Base-by-base conservation (phyloP, 2,797 vertebrate genomes). In the Pantherophis alleghaniensis region DNA sequence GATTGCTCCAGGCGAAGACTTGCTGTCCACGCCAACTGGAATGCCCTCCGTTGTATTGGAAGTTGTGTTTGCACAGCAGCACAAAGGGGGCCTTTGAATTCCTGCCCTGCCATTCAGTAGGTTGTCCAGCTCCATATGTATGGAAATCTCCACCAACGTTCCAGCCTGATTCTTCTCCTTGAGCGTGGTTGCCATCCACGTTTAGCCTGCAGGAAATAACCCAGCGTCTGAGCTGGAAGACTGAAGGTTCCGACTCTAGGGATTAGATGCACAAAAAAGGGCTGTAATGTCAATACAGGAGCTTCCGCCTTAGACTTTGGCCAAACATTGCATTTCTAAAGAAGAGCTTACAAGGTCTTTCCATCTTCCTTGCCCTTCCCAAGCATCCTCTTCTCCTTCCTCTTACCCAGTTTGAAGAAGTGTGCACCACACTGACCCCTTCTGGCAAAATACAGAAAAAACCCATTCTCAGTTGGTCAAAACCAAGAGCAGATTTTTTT, bases 81-180 rank as follows among this genome's bases (percentile, higher is more conserved):
- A 53, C 32, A 37, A 22, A 4, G 69, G 9, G 9, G 5, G 11
- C 7, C 90, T 91, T 47, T 6, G 90, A 22, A 57, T 91, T 20
- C 0, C 1, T 37, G 37, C 79, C 51, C 32, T 90, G 95, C 87
- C 42, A 32, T 89, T 59, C 57, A 56, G 42, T 91, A 28, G 66
- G 87, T 32, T 88, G 42, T 89, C 37, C n/a, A 66, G 93, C 59
- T 92, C 95, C 16, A 57, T 28, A 3, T 57, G 87, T 83, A 91
- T 91, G 57, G 87, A 59, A 95, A 92, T 92, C 95, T 61, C 95
- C 94, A 95, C 90, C 96, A 96, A 96, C 61, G 61, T 92, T 97
- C 94, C 89, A 94, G 96, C 94, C 89, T n/a, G 93, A 90, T 89
- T 91, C 95, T 95, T 92, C 94, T 94, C 91, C 94, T 63, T 7